Evolutionary conservation across 2,888 invertebrate genomes (phyloP).

Genomic region (Cheilosia soror): DNA sequence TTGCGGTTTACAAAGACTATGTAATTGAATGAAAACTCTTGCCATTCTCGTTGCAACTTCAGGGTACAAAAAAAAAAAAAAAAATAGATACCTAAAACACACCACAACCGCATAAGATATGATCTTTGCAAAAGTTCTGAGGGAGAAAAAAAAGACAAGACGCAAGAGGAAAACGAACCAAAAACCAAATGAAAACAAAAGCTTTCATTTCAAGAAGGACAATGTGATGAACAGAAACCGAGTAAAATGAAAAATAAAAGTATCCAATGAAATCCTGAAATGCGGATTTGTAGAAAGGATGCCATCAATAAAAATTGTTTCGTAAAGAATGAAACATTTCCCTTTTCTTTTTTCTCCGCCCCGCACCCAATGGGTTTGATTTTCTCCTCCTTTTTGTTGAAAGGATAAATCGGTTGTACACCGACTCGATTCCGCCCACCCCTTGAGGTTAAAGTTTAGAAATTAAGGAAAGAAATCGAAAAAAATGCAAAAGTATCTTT

Average conservation of each 20-base stretch:
- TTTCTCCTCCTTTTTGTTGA: constrained; percentile 8
- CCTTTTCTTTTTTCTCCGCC: not conserved
- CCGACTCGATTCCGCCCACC: constrained; percentile 1
- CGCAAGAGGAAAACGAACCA: constrained; percentile 25
- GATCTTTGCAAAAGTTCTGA: constrained; percentile 59
- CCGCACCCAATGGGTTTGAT: constrained; percentile 14
- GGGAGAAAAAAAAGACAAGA: not conserved
- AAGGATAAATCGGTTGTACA: constrained; percentile 31
- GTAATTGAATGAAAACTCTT: constrained; percentile 73
- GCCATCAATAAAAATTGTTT: constrained; percentile 75
- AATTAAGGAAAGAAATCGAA: constrained; percentile 29
- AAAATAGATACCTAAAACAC: constrained; percentile 37
- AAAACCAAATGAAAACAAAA: constrained; percentile 69
- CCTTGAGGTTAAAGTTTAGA: constrained; percentile 45
- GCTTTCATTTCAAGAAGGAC: constrained; percentile 58
- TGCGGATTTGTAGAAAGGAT: constrained; percentile 71
- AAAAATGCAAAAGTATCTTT: not conserved
- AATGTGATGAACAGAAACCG: constrained; percentile 46
- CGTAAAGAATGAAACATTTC: constrained; percentile 60
- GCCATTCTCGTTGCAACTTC: constrained; percentile 25
- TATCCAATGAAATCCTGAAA: constrained; percentile 61
- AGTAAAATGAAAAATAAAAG: constrained; percentile 14
- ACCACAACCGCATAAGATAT: constrained; percentile 65
- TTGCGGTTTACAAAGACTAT: constrained; percentile 62
- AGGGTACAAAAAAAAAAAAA: not conserved